Evolutionary conservation across 37 sponge, comb jelly and placozoan genomes (phyloP), one percentile per base, ranked within the genome.

Genomic region (Agelas oroides): DNA sequence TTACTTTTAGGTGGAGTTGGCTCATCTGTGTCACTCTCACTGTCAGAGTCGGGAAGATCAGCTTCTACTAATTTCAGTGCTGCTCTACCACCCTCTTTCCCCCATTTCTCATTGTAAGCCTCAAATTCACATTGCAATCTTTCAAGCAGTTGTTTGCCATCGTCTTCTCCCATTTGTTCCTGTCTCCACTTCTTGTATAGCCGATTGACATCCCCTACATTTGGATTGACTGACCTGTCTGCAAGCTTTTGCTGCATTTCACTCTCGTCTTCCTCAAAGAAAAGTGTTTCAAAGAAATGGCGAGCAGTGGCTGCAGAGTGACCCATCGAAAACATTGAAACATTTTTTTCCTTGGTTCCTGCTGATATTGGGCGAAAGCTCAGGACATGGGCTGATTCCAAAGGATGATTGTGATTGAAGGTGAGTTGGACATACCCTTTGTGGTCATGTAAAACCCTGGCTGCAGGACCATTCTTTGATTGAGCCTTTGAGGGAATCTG

Each of bases 91-190:
- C 78, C 78, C 23, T 56, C 12, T 3, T 63, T 35, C 8, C 78
- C 65, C 38, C 37, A 39, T 2, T 25, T 39, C 32, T 61, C 65
- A 63, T 78, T 78, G 36, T 78, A 78, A 36, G 78, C 39, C 18
- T 34, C 78, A 63, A 78, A 62, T 39, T 78, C 78, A 63, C 32
- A 35, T 33, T 78, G 62, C 35, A 78, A n/a, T 65, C 41, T 32
- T 34, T 78, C 78, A 78, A 78, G 61, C 40, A 78, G 38, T 78
- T 35, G 41, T 37, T 78, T 78, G n/a, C 78, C 78, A 63, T 78
- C 33, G 34, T 77, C 77, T 38, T 27, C 36, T 31, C 77, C 77
- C 11, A 77, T 61, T 32, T 78, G 65, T 20, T 78, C 62, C 34
- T 62, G 59, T 52, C 52, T 63, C 78, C 65, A 78, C 65, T 78